Evolutionary conservation across 2,113 vertebrate genomes (phyloP).

Genomic region (Proteles cristata): DNA sequence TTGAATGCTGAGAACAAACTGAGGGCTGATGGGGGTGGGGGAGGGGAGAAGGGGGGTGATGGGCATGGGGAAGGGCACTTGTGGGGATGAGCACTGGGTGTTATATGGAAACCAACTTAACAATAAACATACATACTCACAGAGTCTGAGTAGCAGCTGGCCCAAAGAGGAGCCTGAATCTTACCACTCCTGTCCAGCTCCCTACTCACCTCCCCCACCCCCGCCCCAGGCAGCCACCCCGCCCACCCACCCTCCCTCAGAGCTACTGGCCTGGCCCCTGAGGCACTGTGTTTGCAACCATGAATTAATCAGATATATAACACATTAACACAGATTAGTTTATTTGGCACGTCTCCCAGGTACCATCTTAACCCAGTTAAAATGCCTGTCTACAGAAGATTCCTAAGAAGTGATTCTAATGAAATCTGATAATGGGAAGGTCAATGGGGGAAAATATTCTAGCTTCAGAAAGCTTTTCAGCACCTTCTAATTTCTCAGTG

Average conservation of each 20-base stretch:
- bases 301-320: constrained; percentile 74
- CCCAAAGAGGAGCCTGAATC: neutral
- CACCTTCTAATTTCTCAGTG: constrained; percentile 6
- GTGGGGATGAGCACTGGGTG: no score
- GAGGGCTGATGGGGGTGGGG: no score
- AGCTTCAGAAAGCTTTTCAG: constrained; percentile 41
- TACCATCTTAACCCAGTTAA: constrained; percentile 75
- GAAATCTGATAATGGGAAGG: constrained; percentile 59
- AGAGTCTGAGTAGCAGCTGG: neutral
- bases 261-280: constrained; percentile 37
- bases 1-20: no score
- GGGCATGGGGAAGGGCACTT: no score
- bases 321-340: constrained; percentile 76
- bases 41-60: no score
- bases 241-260: neutral
- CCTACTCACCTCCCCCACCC: neutral
- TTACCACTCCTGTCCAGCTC: neutral
- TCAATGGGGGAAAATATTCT: neutral
- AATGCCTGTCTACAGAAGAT: constrained; percentile 65
- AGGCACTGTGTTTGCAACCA: constrained; percentile 52
- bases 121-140: neutral
- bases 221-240: neutral
- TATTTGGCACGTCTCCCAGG: constrained; percentile 78
- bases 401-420: constrained; percentile 66
- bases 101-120: no score